Base-by-base conservation (phyloP, 2,113 vertebrate species). In the Uria aalge region DNA sequence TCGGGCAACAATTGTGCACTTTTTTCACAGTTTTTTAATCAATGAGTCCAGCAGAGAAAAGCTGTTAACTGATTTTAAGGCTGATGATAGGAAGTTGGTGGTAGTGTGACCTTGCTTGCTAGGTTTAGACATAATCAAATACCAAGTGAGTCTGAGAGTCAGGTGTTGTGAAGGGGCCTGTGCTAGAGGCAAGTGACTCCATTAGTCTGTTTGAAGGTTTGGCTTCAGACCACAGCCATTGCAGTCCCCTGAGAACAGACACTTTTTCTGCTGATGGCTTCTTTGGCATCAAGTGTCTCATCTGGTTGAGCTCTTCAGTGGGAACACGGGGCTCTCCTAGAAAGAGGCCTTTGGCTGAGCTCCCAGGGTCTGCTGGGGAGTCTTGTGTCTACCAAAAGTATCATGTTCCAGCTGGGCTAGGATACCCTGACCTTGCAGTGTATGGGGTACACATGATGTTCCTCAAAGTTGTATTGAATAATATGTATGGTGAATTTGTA, bases 31-130 rank as follows among this genome's bases (percentile, higher is more conserved):
- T 10, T 67, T 67, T 93, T 82, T 11, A 56, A 36, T 52, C 26
- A 75, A 3, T 20, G 10, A 75, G 12, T 56, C 27, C 27, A 41
- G 68, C 68, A 59, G 20, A 77, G 17, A 82, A 72, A 92, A 26
- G 3, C 11, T 47, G 6, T 24, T 36, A 87, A 69, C 12, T 64
- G 60, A 48, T 93, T 64, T 82, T 75, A 78, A 92, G 48, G 21
- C 13, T 71, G 52, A 38, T 23, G 21, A 55, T 30, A 84, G 63
- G 45, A 69, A 52, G 2, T 16, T 52, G 30, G 5, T 29, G 29
- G 15, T 60, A 45, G 6, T 1, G 0, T 29, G 53, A 45, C 45
- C 32, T 77, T 5, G 0, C 36, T 50, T 1, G 1, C 36, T 77
- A 59, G 18, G 26, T 83, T 77, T 74, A 52, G 50, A 50, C 38